Evolutionary conservation across 2,888 invertebrate species (phyloP).

Genomic region (Cheilosia urbana): DNA sequence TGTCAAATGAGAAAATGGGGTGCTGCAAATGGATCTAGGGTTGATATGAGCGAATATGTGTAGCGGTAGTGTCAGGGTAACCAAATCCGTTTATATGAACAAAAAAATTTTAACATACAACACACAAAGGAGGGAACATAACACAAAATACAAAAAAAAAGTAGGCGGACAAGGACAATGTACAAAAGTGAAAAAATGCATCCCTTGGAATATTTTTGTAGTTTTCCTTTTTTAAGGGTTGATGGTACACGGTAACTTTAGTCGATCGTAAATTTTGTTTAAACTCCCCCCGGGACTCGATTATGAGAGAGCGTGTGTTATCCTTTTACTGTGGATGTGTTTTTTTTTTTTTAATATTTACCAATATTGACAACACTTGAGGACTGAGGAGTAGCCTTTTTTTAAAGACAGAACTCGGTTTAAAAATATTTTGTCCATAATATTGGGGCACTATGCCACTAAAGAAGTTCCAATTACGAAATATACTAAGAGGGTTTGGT

Average conservation of each 20-base stretch:
- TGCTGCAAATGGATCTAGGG: slow-evolving; percentile 66
- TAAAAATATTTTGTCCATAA: slow-evolving; percentile 1
- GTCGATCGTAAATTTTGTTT: slow-evolving; percentile 58
- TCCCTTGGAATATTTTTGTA: slow-evolving; percentile 36
- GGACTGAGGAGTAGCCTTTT: slow-evolving; percentile 27
- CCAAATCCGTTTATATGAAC: slow-evolving; percentile 81
- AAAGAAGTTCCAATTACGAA: slow-evolving; percentile 64
- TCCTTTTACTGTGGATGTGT: slow-evolving; percentile 66
- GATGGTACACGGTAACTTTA: slow-evolving; percentile 42
- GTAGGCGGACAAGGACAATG: slow-evolving; percentile 64
- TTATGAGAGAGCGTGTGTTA: slow-evolving; percentile 55
- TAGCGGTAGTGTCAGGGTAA: slow-evolving; percentile 77
- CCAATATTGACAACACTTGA: slow-evolving; percentile 83
- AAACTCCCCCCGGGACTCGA: slow-evolving; percentile 64
- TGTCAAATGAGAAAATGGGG: slow-evolving; percentile 50
- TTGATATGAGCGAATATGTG: slow-evolving; percentile 7
- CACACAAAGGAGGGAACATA: background rate
- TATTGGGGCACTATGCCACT: slow-evolving; percentile 66
- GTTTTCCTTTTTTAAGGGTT: slow-evolving; percentile 31
- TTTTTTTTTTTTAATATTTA: slow-evolving; percentile 80
- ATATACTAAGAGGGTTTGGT: slow-evolving; percentile 25
- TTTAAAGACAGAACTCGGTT: background rate
- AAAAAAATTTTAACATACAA: slow-evolving; percentile 52
- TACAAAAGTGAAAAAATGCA: slow-evolving; percentile 58
- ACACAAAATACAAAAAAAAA: slow-evolving; percentile 2